A percentile compares a stretch with the other conserved stretches of the same genome.
phyloP scores from a whole-genome alignment of 2,888 invertebrate species.

The Cantharis rufa region DNA sequence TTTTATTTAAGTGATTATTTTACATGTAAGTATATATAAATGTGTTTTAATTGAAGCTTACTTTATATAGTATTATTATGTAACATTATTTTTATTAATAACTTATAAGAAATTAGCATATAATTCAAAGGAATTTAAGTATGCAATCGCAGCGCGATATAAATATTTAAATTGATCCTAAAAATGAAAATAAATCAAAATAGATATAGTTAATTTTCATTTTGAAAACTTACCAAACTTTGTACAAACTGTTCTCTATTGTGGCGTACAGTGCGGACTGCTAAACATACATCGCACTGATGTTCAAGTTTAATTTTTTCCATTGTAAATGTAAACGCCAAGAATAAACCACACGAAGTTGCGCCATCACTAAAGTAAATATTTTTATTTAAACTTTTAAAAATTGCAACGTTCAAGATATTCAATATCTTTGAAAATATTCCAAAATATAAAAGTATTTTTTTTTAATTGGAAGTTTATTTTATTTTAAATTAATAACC shows the following conservation, averaged over 20 bases:
- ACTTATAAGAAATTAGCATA: conserved; percentile 44
- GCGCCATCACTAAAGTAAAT: conserved; percentile 50
- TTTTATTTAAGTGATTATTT: not conserved
- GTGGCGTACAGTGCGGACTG: conserved; percentile 48
- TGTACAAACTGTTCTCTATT: conserved; percentile 49
- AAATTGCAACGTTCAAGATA: too few relatives aligned
- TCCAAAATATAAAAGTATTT: too few relatives aligned
- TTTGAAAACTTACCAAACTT: conserved; percentile 39
- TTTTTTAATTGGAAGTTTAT: too few relatives aligned
- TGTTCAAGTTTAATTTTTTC: conserved; percentile 54
- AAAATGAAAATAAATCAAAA: conserved; percentile 20
- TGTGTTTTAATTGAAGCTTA: not conserved
- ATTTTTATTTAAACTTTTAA: not conserved
- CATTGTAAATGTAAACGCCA: conserved; percentile 49
- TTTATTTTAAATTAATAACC: too few relatives aligned
- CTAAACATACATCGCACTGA: conserved; percentile 53
- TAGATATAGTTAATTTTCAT: not conserved
- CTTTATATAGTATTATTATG: not conserved
- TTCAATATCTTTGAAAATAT: too few relatives aligned
- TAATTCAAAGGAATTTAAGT: conserved; percentile 43
- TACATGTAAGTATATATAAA: not conserved
- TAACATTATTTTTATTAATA: too few relatives aligned
- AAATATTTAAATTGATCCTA: conserved; percentile 48
- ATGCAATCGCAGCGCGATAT: conserved; percentile 44
- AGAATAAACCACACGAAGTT: conserved; percentile 51